Conservation (phyloP, 1,140 invertebrate species). For the Andricus grossulariae region DNA sequence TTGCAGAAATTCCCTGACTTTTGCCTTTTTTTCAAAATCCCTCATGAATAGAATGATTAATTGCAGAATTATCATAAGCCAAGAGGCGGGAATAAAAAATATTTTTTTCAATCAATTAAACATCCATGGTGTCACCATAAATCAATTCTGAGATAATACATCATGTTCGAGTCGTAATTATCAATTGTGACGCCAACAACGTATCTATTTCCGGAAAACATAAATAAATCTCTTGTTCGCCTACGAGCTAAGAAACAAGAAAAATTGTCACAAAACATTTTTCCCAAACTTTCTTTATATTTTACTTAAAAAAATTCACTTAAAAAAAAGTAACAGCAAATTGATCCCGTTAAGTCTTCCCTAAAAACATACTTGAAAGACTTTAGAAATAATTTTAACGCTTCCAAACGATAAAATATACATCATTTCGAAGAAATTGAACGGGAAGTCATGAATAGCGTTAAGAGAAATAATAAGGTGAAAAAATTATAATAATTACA, state of each 20-base stretch:
- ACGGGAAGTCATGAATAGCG: neutral
- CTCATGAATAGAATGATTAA: neutral
- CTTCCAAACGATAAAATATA: neutral
- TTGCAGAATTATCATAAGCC: neutral
- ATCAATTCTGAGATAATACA: neutral
- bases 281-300: neutral
- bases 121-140: conserved; percentile 16
- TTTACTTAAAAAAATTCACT: too few relatives aligned
- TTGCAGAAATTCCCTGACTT: too few relatives aligned
- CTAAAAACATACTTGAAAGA: neutral
- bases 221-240: neutral
- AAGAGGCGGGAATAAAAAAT: neutral
- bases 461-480: neutral
- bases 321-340: too few relatives aligned
- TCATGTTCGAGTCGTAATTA: conserved; percentile 10
- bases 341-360: too few relatives aligned
- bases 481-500: conserved; percentile 13
- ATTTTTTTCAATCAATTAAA: neutral
- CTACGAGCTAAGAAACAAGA: neutral
- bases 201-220: conserved; percentile 7
- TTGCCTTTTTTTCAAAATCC: too few relatives aligned
- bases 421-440: neutral
- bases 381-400: neutral
- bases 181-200: conserved; percentile 24
- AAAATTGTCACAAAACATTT: too few relatives aligned